Conservation (phyloP, 2,113 vertebrate species). For the Calypte anna region DNA sequence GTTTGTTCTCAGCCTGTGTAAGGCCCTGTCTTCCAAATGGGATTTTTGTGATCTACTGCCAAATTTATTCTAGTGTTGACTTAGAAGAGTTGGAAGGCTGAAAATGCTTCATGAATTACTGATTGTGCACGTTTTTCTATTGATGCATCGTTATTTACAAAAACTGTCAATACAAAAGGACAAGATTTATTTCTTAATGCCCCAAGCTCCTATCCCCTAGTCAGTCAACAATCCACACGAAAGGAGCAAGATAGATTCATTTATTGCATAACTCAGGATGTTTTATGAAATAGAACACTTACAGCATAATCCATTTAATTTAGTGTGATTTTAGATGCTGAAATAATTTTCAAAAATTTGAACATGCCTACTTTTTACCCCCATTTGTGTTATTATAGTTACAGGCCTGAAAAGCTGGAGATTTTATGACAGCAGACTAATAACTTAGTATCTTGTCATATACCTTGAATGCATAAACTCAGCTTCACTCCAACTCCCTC, state of each 20-base stretch:
- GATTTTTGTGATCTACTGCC: neutral
- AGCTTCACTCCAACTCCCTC: neutral
- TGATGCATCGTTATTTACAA: neutral
- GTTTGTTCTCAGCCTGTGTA: neutral
- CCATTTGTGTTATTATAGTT: neutral
- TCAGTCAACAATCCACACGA: neutral
- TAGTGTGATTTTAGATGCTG: neutral
- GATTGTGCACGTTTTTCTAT: neutral
- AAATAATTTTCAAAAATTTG: neutral
- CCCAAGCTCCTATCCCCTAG: neutral
- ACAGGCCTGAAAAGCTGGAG: neutral
- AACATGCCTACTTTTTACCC: neutral
- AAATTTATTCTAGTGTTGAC: neutral
- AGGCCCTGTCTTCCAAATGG: neutral
- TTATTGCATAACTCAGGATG: neutral
- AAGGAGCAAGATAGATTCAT: neutral
- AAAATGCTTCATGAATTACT: neutral
- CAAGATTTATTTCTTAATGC: neutral
- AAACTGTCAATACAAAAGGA: neutral
- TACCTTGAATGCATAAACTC: neutral
- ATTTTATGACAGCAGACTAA: neutral
- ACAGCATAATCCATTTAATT: neutral
- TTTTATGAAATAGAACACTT: neutral
- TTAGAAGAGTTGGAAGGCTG: neutral
- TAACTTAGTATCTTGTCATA: neutral